Conservation (phyloP, 1,140 invertebrate species). For the Cotesia chilonis region DNA sequence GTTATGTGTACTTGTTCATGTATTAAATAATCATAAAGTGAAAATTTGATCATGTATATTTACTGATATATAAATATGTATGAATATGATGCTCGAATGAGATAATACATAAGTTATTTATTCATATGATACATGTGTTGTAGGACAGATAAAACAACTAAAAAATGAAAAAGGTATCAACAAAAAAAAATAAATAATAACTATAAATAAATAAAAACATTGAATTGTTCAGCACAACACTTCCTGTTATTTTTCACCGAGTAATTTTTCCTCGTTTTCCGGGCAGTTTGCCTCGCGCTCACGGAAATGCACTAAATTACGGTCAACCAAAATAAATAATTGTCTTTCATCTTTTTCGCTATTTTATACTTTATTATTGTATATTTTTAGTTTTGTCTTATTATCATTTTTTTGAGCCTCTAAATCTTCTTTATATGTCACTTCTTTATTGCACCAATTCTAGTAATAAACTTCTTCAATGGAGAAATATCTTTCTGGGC, state of each 20-base stretch:
- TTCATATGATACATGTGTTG: slow-evolving; percentile 23
- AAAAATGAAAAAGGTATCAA: background rate
- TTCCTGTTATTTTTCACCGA: slow-evolving; percentile 53
- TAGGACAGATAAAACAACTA: background rate
- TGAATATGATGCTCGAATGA: slow-evolving; percentile 8
- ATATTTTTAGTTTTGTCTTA: slow-evolving; percentile 26
- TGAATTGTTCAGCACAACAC: slow-evolving; percentile 36
- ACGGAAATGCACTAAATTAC: slow-evolving; percentile 54
- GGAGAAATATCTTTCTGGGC: no score
- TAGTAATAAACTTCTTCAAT: no score
- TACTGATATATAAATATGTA: background rate
- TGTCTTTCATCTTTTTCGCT: slow-evolving; percentile 49
- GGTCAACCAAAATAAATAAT: slow-evolving; percentile 60
- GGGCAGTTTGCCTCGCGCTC: slow-evolving; percentile 53
- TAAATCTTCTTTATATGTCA: background rate
- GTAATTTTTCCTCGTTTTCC: slow-evolving; percentile 63
- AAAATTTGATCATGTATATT: slow-evolving; percentile 3
- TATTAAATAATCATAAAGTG: no score
- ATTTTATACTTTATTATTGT: slow-evolving; percentile 41
- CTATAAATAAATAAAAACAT: slow-evolving; percentile 23
- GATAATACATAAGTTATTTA: slow-evolving; percentile 12
- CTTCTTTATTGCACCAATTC: background rate
- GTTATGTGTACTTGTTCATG: no score
- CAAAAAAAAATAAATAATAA: background rate
- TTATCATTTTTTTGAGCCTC: slow-evolving; percentile 33